Percentiles rank a stretch among this genome's conserved stretches.
These are phyloP conservation scores for Trachelus tabidus DNA, from an alignment of 2,888 invertebrate genomes.

Conservation along the genomic window DNA sequence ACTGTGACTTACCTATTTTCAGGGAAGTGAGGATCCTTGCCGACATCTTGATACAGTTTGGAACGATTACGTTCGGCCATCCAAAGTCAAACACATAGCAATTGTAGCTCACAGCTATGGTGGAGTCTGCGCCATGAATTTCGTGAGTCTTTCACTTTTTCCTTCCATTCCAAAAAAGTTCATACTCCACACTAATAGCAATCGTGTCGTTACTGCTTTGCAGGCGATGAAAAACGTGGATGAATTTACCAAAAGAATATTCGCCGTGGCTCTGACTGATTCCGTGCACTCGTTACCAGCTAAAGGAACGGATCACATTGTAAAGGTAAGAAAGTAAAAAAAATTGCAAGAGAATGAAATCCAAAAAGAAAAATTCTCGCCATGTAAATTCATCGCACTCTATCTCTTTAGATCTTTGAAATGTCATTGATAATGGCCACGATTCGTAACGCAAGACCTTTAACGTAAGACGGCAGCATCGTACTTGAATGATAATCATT, in stretches of 20 bases:
- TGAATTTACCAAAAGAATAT: slow-evolving; percentile 75
- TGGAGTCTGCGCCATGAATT: slow-evolving; percentile 73
- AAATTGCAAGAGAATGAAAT: neutral
- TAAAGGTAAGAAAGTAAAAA: slow-evolving; percentile 32
- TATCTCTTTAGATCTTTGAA: slow-evolving; percentile 5
- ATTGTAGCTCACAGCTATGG: slow-evolving; percentile 87
- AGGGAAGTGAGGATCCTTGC: slow-evolving; percentile 71
- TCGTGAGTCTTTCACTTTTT: slow-evolving; percentile 65
- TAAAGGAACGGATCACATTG: slow-evolving; percentile 37
- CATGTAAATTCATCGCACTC: too few species aligned
- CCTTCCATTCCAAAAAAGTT: too few species aligned
- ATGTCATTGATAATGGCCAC: slow-evolving; percentile 24
- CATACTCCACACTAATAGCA: neutral
- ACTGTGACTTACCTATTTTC: slow-evolving; percentile 19
- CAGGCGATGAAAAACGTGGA: slow-evolving; percentile 68
- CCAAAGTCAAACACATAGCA: slow-evolving; percentile 73
- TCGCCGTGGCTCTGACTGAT: slow-evolving; percentile 82
- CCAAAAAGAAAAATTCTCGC: neutral
- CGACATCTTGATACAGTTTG: slow-evolving; percentile 77
- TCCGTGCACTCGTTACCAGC: slow-evolving; percentile 72
- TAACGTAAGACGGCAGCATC: slow-evolving; percentile 4
- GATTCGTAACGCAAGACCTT: slow-evolving; percentile 27
- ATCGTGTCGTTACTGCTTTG: slow-evolving; percentile 16
- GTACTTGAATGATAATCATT: neutral
- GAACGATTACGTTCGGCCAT: slow-evolving; percentile 72